Evolutionary conservation across 2,888 invertebrate genomes (phyloP), one percentile per base, ranked within the genome.

Genomic region (Aphodius sticticus): DNA sequence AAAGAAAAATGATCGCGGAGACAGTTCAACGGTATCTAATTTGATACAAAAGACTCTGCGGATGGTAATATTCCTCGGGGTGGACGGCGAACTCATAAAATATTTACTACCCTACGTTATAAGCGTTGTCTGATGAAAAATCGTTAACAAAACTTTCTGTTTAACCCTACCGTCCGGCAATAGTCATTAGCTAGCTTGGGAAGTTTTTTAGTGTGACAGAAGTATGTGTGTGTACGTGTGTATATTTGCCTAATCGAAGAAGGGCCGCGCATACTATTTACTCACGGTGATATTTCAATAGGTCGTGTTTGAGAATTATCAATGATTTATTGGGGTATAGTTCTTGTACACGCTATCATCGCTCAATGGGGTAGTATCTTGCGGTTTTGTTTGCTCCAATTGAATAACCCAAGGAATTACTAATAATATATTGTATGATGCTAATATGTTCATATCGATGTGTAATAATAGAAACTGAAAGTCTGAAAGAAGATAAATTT

Each of bases 1-100:
- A 53, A 53, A 53, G 53, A 53, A 53, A 53, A 53, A 53, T 53
- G 53, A 53, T 53, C 53, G 53, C 53, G 53, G 53, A 53, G 53
- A 53, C 53, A 53, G 53, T 53, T 53, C 53, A 53, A 53, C 53
- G 53, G 53, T 53, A 9, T 12, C 53, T 53, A 53, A 53, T 53
- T 53, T 53, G 53, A 53, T 53, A 53, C 53, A 53, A 53, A 53
- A 53, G 53, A 53, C 53, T 53, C 53, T 12, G 53, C 53, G 53
- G 53, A 53, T 53, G 53, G 53, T 53, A 53, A 53, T 53, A 53
- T 53, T 53, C 53, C 53, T 53, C 53, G 12, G 53, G 26, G 53
- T 5, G 9, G 12, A 53, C 53, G 12, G 53, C 53, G 53, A 53
- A 53, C 53, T 53, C 53, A 53, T 53, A 53, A 53, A 53, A 53